phyloP scores from a whole-genome alignment of 2,113 vertebrate genomes.

The Cyphomyrus plagiostoma region DNA sequence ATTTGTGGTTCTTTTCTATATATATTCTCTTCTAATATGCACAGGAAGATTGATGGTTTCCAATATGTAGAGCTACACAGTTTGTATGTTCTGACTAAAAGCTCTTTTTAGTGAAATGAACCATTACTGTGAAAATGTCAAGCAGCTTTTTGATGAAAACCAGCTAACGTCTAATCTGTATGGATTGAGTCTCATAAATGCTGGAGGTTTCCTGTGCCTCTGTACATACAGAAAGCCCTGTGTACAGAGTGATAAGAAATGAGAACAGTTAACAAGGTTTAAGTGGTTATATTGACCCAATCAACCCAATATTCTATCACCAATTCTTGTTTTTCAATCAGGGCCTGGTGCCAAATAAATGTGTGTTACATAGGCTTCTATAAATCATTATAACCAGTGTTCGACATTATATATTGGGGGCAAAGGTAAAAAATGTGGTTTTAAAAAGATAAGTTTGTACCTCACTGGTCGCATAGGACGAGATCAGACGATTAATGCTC shows the following conservation, averaged over 20 bases:
- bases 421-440: not conserved
- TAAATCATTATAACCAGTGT: not conserved
- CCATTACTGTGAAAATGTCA: constrained; percentile 35
- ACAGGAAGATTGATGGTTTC: not conserved
- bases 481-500: not conserved
- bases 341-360: not conserved
- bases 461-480: not conserved
- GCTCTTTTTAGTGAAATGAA: constrained; percentile 26
- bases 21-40: not conserved
- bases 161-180: constrained; percentile 3
- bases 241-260: not conserved
- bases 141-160: constrained; percentile 28
- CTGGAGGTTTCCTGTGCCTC: not conserved
- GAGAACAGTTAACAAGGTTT: not conserved
- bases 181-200: constrained; percentile 5
- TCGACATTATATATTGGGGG: not conserved
- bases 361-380: not conserved
- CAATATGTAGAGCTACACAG: not conserved
- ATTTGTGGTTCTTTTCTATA: not conserved
- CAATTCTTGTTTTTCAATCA: not conserved
- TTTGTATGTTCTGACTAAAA: constrained; percentile 27
- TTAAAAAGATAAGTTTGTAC: not conserved
- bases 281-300: not conserved
- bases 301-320: not conserved
- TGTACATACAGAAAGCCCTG: not conserved